Conservation (phyloP, 2,888 invertebrate genomes). For the Meiosimyza platycephala region DNA sequence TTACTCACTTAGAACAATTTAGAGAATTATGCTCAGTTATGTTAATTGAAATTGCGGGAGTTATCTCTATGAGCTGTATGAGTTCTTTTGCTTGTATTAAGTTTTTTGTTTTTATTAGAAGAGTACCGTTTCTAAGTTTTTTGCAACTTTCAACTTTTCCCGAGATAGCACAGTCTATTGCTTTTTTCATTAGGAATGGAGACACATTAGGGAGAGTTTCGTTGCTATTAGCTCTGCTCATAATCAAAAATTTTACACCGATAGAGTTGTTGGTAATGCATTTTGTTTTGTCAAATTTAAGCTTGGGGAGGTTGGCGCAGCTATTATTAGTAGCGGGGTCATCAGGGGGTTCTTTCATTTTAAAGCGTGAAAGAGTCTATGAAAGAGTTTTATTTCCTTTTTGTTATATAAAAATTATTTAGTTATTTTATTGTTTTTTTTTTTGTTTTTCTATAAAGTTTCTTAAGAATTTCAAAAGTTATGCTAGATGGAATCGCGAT, state of each 20-base stretch:
- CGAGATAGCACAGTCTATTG: slow-evolving; percentile 21
- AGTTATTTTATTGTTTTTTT: too few species aligned
- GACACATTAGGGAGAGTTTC: slow-evolving; percentile 26
- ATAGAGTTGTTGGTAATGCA: not conserved
- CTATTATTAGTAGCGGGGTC: too few species aligned
- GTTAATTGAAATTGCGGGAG: slow-evolving; percentile 20
- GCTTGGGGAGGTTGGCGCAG: too few species aligned
- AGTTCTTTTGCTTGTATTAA: slow-evolving; percentile 22
- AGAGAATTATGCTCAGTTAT: slow-evolving; percentile 31
- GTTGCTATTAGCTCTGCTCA: not conserved
- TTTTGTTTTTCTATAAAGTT: too few species aligned
- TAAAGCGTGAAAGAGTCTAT: too few species aligned
- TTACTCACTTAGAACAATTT: slow-evolving; percentile 34
- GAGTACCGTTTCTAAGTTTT: slow-evolving; percentile 32
- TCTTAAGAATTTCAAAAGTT: too few species aligned
- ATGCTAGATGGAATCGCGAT: too few species aligned
- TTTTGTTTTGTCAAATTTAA: too few species aligned
- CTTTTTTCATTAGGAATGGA: slow-evolving; percentile 39
- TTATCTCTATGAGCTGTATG: slow-evolving; percentile 10
- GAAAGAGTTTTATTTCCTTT: too few species aligned
- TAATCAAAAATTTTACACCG: slow-evolving; percentile 21
- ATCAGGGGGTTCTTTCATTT: too few species aligned
- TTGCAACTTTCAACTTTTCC: slow-evolving; percentile 33
- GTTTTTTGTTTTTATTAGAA: slow-evolving; percentile 36
- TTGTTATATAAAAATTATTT: too few species aligned